Evolutionary conservation across 2,113 vertebrate genomes (phyloP).

Genomic region (Zosterops borbonicus): DNA sequence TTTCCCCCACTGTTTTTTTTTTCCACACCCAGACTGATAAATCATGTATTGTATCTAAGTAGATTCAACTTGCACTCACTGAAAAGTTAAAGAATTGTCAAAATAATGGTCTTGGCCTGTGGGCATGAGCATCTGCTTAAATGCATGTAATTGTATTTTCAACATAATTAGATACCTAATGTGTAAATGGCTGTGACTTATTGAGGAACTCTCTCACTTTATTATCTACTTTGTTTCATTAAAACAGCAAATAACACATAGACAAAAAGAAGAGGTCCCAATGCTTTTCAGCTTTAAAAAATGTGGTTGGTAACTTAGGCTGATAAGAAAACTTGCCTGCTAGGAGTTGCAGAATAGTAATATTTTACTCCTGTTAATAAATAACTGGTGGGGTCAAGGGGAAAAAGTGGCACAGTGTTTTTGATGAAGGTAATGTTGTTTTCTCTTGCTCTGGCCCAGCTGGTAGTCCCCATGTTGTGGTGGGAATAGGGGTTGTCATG

Average conservation of each 20-base stretch:
- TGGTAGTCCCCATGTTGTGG: fast-evolving
- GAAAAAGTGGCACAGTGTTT: neutral
- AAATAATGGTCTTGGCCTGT: neutral
- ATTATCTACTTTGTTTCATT: neutral
- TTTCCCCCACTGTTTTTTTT: neutral
- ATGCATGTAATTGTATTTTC: constrained; percentile 35
- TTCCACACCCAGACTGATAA: neutral
- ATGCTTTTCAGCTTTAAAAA: neutral
- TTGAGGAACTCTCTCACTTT: neutral
- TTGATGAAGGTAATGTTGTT: neutral
- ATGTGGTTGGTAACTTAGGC: neutral
- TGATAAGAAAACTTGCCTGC: neutral
- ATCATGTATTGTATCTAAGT: neutral
- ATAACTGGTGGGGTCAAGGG: neutral
- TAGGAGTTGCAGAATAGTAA: neutral
- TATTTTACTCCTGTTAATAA: constrained; percentile 48
- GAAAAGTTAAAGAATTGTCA: neutral
- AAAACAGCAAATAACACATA: neutral
- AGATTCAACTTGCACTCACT: neutral
- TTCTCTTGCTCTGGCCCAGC: neutral
- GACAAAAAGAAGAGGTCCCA: neutral
- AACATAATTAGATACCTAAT: neutral
- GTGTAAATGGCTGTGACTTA: neutral
- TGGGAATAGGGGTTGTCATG: neutral
- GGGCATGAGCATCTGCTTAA: constrained; percentile 18